A percentile compares a stretch with the other conserved stretches of the same genome.
These are phyloP conservation scores for Scopus umbretta DNA, from an alignment of 2,113 vertebrate species.

Conservation along the genomic window DNA sequence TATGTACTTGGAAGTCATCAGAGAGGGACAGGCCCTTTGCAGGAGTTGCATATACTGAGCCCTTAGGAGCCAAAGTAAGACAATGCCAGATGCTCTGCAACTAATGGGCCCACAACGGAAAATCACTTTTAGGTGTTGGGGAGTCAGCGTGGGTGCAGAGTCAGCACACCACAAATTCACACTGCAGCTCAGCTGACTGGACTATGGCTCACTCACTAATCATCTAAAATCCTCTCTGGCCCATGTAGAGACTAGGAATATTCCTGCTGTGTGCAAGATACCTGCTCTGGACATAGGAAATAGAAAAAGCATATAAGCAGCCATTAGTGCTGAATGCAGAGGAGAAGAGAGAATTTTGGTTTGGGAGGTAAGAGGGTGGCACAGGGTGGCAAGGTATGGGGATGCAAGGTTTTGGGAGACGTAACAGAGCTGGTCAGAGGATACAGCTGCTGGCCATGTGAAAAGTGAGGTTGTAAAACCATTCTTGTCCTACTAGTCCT, in stretches of 20 bases:
- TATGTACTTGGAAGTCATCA: not conserved
- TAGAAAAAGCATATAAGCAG: not conserved
- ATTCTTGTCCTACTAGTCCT: not conserved
- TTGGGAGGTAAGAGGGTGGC: not conserved
- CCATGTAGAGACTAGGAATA: not conserved
- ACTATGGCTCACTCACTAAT: not conserved
- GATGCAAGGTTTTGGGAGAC: not conserved
- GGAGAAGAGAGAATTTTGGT: not conserved
- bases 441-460: not conserved
- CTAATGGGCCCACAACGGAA: not conserved
- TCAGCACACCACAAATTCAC: not conserved
- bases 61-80: not conserved
- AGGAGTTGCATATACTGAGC: not conserved
- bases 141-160: not conserved
- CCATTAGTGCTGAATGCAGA: not conserved
- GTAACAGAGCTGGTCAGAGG: not conserved
- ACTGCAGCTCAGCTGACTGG: not conserved
- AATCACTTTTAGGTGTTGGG: not conserved
- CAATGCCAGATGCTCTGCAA: not conserved
- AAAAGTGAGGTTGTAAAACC: not conserved
- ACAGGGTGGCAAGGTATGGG: not conserved
- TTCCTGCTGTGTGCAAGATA: not conserved
- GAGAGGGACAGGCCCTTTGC: not conserved
- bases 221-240: not conserved
- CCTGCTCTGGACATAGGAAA: not conserved